Conservation (phyloP, 2,888 invertebrate species). For the Lamellibrachia columna region DNA sequence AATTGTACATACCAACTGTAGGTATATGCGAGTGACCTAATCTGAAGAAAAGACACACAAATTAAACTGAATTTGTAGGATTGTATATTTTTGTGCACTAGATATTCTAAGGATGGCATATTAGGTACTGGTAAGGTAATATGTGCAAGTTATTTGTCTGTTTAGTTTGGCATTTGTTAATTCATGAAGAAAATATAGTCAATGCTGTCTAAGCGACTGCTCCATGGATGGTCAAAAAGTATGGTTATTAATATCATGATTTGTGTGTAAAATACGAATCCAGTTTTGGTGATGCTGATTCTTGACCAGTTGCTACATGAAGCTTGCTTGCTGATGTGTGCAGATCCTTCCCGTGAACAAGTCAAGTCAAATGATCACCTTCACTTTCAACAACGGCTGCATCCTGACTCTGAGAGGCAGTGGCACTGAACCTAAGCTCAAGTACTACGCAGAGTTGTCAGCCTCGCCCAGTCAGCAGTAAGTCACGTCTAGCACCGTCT, state of each 20-base stretch:
- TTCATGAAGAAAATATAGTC: no score
- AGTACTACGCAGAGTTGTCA: slow-evolving; percentile 86
- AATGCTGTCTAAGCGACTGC: no score
- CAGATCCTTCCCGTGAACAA: slow-evolving; percentile 66
- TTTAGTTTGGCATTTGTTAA: no score
- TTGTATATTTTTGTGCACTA: background rate
- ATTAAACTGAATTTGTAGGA: background rate
- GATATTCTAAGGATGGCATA: background rate
- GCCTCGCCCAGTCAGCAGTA: slow-evolving; percentile 57
- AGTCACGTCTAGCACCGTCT: slow-evolving; percentile 24
- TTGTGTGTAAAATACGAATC: no score
- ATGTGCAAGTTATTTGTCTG: no score
- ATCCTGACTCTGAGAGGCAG: slow-evolving; percentile 91
- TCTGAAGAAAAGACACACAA: background rate
- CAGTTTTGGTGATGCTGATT: no score
- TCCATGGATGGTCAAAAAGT: no score
- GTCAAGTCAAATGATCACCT: slow-evolving; percentile 89
- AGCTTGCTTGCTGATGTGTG: background rate
- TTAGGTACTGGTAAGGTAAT: no score
- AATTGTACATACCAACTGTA: background rate
- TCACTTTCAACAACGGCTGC: slow-evolving; percentile 86
- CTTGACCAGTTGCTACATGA: no score
- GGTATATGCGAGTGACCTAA: background rate
- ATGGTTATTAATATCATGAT: no score
- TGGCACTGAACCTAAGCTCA: slow-evolving; percentile 98